These are phyloP conservation scores for Parascotia fuliginaria DNA, from an alignment of 2,888 invertebrate species.

Conservation along the genomic window DNA sequence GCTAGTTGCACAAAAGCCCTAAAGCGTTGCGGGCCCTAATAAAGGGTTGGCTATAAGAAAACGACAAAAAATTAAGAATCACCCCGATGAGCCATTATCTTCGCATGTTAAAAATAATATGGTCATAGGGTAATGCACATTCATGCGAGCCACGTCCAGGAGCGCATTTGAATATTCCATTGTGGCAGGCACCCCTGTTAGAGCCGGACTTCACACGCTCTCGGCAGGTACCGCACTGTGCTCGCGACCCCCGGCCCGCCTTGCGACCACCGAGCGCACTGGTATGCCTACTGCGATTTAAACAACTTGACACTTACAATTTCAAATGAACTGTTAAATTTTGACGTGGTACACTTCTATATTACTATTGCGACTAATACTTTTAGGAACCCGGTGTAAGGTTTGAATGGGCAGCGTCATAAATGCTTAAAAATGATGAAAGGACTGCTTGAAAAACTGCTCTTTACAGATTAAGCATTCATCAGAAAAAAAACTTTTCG, in stretches of 20 bases:
- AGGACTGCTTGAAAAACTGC: no score
- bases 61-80: constrained; percentile 84
- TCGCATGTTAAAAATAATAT: constrained; percentile 84
- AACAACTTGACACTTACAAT: constrained; percentile 33
- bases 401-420: no score
- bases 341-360: no score
- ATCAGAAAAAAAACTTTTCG: no score
- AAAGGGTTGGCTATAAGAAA: constrained; percentile 76
- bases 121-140: constrained; percentile 84
- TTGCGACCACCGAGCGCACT: constrained; percentile 32
- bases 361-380: no score
- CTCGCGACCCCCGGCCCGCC: constrained; percentile 38
- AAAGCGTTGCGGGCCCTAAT: constrained; percentile 78
- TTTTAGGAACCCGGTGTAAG: no score
- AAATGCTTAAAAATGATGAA: no score
- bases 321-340: no score
- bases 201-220: constrained; percentile 85
- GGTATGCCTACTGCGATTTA: constrained; percentile 31
- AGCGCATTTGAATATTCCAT: constrained; percentile 82
- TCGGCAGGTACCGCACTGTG: constrained; percentile 55
- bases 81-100: constrained; percentile 85
- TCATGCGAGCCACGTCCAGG: constrained; percentile 83
- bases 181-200: constrained; percentile 66
- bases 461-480: no score
- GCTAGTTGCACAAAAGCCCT: constrained; percentile 79